A percentile compares a stretch with the other conserved stretches of the same genome.
phyloP scores from a whole-genome alignment of 92 coral and sea anemone genomes.

The Blastomussa wellsi region DNA sequence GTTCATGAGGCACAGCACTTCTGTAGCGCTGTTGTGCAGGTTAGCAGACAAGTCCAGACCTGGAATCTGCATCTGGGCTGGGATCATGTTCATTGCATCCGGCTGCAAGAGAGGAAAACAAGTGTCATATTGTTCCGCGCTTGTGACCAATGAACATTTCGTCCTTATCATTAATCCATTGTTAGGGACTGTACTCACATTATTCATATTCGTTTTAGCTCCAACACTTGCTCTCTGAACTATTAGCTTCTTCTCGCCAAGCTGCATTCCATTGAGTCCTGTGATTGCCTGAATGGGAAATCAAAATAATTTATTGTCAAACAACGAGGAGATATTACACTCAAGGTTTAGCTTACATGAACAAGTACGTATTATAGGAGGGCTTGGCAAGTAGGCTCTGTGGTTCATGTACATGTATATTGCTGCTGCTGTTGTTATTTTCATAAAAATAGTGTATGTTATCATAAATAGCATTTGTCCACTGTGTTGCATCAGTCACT shows the following conservation, averaged over 20 bases:
- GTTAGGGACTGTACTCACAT: constrained; percentile 69
- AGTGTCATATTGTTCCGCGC: background rate
- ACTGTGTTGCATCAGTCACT: constrained; percentile 16
- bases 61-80: constrained; percentile 97
- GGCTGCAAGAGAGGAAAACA: constrained; percentile 62
- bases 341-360: too few relatives aligned
- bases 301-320: background rate
- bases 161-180: too few relatives aligned
- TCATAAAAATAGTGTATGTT: background rate
- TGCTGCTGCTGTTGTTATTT: too few relatives aligned
- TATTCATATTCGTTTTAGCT: constrained; percentile 94
- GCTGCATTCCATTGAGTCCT: constrained; percentile 98
- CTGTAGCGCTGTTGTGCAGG: constrained; percentile 72
- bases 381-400: too few relatives aligned
- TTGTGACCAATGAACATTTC: too few relatives aligned
- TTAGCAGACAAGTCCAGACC: constrained; percentile 82
- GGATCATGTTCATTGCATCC: constrained; percentile 95
- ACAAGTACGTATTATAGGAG: too few relatives aligned
- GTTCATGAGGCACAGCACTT: constrained; percentile 88
- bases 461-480: background rate
- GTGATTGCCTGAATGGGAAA: constrained; percentile 79
- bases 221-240: constrained; percentile 99
- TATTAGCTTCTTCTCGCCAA: constrained; percentile 95
- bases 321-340: too few relatives aligned
- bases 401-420: too few relatives aligned